phyloP scores from a whole-genome alignment of 2,888 invertebrate genomes.

The Coelopa pilipes region DNA sequence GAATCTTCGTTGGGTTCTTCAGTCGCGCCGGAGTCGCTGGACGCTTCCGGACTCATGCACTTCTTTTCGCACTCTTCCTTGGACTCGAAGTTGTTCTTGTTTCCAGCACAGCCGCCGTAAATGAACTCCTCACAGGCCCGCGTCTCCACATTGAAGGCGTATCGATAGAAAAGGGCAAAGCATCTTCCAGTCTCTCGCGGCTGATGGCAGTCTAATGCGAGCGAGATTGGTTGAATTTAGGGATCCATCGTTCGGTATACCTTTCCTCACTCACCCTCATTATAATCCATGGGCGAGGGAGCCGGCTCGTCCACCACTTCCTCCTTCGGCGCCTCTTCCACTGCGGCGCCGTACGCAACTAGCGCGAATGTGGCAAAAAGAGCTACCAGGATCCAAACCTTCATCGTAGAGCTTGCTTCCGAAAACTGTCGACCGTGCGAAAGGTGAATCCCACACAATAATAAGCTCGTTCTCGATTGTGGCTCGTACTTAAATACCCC shows the following conservation, averaged over 20 bases:
- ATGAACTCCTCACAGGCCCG: constrained; percentile 76
- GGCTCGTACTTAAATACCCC: background rate
- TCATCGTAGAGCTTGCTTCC: constrained; percentile 1
- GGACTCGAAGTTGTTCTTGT: constrained; percentile 80
- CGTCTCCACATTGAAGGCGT: constrained; percentile 57
- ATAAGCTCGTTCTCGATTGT: background rate
- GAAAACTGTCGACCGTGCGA: background rate
- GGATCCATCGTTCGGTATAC: background rate
- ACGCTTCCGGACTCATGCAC: constrained; percentile 61
- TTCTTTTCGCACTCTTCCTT: constrained; percentile 72
- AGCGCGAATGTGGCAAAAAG: constrained; percentile 5
- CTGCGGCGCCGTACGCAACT: constrained; percentile 24
- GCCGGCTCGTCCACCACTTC: background rate
- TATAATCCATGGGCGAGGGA: constrained; percentile 4
- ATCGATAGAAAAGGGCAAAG: constrained; percentile 69
- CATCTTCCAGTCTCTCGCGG: constrained; percentile 78
- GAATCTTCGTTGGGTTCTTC: constrained; percentile 10
- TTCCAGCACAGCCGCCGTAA: constrained; percentile 83
- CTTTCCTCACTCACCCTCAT: constrained; percentile 38
- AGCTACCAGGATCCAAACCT: background rate
- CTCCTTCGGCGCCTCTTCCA: background rate
- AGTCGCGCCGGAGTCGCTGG: background rate
- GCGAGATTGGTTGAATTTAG: background rate
- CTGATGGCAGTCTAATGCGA: constrained; percentile 71
- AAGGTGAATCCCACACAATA: background rate